Evolutionary conservation across 2,797 vertebrate species (phyloP).

Genomic region (Novumbra hubbsi): DNA sequence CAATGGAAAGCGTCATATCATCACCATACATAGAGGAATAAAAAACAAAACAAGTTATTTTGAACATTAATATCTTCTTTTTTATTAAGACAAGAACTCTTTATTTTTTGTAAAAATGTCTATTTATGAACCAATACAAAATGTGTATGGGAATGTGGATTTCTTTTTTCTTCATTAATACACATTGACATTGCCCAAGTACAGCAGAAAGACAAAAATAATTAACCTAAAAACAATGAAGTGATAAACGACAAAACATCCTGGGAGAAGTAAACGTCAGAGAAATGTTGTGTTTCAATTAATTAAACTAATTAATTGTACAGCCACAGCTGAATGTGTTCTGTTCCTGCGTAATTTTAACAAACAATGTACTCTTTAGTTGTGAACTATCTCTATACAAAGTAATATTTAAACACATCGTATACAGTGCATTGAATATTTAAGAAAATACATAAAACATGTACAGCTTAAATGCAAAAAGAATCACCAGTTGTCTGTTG

Average conservation of each 20-base stretch:
- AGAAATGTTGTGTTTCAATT: conserved; percentile 55
- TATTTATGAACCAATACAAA: conserved; percentile 99
- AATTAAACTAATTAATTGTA: conserved; percentile 61
- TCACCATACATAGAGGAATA: conserved; percentile 8
- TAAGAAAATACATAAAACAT: conserved; percentile 90
- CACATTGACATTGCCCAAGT: conserved; percentile 94
- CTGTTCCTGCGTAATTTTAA: conserved; percentile 81
- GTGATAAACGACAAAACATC: conserved; percentile 78
- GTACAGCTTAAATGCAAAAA: conserved; percentile 90
- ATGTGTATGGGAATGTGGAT: conserved; percentile 97
- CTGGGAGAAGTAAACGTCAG: conserved; percentile 81
- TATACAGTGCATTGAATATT: conserved; percentile 97
- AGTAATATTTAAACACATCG: conserved; percentile 94
- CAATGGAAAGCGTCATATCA: background rate
- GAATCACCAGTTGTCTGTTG: conserved; percentile 69
- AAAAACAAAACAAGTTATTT: conserved; percentile 72
- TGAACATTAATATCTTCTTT: conserved; percentile 97
- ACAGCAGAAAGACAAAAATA: conserved; percentile 93
- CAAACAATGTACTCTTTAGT: conserved; percentile 66
- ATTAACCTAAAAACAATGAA: conserved; percentile 84
- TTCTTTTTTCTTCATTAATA: conserved; percentile 86
- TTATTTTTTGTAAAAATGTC: conserved; percentile 99
- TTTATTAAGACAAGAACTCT: conserved; percentile 99
- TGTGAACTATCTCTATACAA: conserved; percentile 88
- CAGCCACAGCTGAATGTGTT: conserved; percentile 77